These are phyloP conservation scores for Lepeophtheirus salmonis DNA, from an alignment of 1,140 invertebrate species.

Conservation along the genomic window DNA sequence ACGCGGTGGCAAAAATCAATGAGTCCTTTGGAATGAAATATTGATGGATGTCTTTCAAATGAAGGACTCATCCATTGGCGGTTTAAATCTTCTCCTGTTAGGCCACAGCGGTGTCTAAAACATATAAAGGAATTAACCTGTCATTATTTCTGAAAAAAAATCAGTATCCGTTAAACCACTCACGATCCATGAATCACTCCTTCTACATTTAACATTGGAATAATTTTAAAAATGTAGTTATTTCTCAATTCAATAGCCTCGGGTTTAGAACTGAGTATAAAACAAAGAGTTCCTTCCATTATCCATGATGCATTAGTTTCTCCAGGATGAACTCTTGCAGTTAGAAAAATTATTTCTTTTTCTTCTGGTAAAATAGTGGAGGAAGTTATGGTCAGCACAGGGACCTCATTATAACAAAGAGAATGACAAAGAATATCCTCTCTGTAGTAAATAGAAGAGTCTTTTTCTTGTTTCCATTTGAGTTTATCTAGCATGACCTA, in stretches of 20 bases:
- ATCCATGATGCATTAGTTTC: constrained; percentile 76
- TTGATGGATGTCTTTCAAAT: constrained; percentile 50
- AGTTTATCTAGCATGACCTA: neutral
- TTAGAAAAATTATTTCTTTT: constrained; percentile 49
- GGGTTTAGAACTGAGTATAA: constrained; percentile 38
- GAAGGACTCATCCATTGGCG: constrained; percentile 54
- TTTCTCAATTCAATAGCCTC: constrained; percentile 41
- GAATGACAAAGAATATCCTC: constrained; percentile 41
- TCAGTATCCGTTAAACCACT: constrained; percentile 30
- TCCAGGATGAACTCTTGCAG: constrained; percentile 64
- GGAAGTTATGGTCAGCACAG: constrained; percentile 55
- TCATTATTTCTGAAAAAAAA: neutral
- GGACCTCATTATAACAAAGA: constrained; percentile 51
- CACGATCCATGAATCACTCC: constrained; percentile 73
- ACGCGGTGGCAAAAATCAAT: constrained; percentile 42
- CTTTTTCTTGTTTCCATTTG: neutral
- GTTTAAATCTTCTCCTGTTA: constrained; percentile 62
- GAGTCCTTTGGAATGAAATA: constrained; percentile 57
- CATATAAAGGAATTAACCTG: constrained; percentile 22
- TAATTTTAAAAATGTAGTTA: constrained; percentile 60
- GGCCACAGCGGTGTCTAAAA: constrained; percentile 52
- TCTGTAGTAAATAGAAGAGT: neutral
- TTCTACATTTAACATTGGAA: constrained; percentile 72
- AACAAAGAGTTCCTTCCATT: constrained; percentile 58
- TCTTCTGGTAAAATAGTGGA: constrained; percentile 27